Percentiles rank a stretch among this genome's conserved stretches.
phyloP scores from a whole-genome alignment of 2,113 vertebrate species.

The Speoplatyrhinus poulsoni region DNA sequence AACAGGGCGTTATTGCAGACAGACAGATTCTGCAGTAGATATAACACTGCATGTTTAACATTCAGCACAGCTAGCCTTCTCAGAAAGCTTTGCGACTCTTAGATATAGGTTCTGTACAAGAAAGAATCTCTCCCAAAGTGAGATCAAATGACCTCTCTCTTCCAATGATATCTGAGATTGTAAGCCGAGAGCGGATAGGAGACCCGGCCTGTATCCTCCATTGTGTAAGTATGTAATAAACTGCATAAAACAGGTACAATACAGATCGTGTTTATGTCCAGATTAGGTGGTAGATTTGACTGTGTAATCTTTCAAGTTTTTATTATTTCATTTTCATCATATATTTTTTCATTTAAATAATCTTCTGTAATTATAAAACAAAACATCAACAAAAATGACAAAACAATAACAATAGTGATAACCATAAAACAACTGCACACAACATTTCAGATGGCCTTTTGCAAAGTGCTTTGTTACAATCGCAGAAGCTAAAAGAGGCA shows the following conservation, averaged over 20 bases:
- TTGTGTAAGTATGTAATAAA: conserved; percentile 48
- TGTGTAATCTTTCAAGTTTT: conserved; percentile 58
- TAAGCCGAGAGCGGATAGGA: conserved; percentile 40
- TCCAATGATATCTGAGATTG: conserved; percentile 53
- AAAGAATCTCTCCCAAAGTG: conserved; percentile 57
- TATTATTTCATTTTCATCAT: conserved; percentile 50
- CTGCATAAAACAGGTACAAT: conserved; percentile 49
- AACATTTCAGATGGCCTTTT: conserved; percentile 75
- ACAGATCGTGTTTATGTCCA: conserved; percentile 55
- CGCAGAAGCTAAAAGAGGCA: conserved; percentile 71
- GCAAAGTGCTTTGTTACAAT: conserved; percentile 83
- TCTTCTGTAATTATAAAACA: conserved; percentile 60
- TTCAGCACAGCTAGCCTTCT: conserved; percentile 66
- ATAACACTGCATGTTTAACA: conserved; percentile 64
- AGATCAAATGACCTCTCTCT: conserved; percentile 55
- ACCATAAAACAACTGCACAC: conserved; percentile 66
- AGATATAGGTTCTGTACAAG: conserved; percentile 56
- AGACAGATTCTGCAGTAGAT: conserved; percentile 55
- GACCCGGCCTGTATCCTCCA: conserved; percentile 16
- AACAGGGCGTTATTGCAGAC: conserved; percentile 55
- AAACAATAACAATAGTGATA: conserved; percentile 69
- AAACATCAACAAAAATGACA: conserved; percentile 63
- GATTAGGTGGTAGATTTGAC: not conserved
- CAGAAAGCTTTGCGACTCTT: conserved; percentile 69
- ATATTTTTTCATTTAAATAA: conserved; percentile 75